Base-by-base conservation (phyloP, 2,113 vertebrate genomes). In the Protomyctophum bolini region DNA sequence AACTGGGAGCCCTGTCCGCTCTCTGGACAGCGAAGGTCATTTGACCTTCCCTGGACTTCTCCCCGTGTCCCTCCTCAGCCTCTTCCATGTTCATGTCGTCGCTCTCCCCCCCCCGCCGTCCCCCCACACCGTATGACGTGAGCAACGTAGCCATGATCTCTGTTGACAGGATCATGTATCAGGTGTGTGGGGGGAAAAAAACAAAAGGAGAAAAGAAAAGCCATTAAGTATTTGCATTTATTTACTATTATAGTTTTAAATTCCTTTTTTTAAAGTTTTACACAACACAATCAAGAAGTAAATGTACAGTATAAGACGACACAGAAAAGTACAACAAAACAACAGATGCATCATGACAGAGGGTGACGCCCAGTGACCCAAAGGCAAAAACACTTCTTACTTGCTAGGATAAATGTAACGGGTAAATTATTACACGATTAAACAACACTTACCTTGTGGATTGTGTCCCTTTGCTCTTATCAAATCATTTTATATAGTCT, bases 1-100 rank as follows among this genome's bases (percentile, higher is more conserved):
- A 81, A 66, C 14, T 33, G 0, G 91, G 91, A 55, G 57, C 11
- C 81, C 85, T 91, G 57, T 28, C 47, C 1, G 55, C n/a, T 58
- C 6, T 54, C 69, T 70, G 68, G 0, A 2, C 45, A 11, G 45
- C n/a, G n/a, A 29, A 1, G 10, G 28, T 11, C 8, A 9, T 10
- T 52, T 21, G 6, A 63, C 12, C 45, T 56, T 60, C n/a, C 3
- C 48, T 47, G 0, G n/a, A 50, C 0, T 70, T 54, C 6, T 49
- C 67, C 0, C 45, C 9, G 0, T 63, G 2, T 21, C 21, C 63
- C 9, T 64, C 61, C 0, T 41, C 57, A 2, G 67, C 55, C 21
- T 76, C 66, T 8, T 2, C 5, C 0, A 0, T n/a, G 28, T 6
- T 72, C 41, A 57, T 41, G 7, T 3, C 48, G 2, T 2, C 52